Evolutionary conservation across 92 coral and sea anemone species (phyloP).

Genomic region (Ricordea florida): DNA sequence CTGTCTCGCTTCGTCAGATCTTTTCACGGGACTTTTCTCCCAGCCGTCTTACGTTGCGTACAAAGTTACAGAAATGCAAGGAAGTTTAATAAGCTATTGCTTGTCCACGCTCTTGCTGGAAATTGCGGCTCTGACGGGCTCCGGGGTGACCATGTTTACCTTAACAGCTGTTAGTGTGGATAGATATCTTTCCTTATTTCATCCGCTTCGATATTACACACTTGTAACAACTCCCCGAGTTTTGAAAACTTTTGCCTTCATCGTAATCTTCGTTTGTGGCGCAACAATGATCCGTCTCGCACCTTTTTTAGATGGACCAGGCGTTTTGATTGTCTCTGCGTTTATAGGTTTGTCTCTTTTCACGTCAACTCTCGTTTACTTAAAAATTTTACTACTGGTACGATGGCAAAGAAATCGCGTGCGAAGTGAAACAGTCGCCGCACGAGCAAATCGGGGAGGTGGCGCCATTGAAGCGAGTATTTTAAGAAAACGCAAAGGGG

Average conservation of each 20-base stretch:
- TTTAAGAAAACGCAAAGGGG: neutral
- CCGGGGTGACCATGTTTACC: conserved; percentile 10
- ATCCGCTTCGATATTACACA: neutral
- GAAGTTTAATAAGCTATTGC: neutral
- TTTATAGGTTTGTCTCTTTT: neutral
- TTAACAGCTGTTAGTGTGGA: conserved; percentile 4
- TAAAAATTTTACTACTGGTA: neutral
- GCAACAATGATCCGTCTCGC: too few relatives aligned
- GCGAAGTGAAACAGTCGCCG: too few relatives aligned
- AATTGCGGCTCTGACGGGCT: neutral
- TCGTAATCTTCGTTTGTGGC: too few relatives aligned
- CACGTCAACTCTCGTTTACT: neutral
- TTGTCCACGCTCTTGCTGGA: neutral
- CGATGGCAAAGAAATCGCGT: neutral
- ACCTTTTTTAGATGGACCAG: neutral
- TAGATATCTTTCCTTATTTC: neutral
- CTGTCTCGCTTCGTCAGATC: conserved; percentile 9
- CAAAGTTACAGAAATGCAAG: neutral
- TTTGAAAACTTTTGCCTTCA: neutral
- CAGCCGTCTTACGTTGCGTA: neutral
- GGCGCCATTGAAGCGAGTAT: too few relatives aligned
- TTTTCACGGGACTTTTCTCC: neutral
- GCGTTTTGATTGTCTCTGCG: neutral
- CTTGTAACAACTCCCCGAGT: neutral
- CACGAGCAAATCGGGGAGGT: too few relatives aligned